Percentiles rank a stretch among this genome's conserved stretches.
These are phyloP conservation scores for Lasioglossum figueresi DNA, from an alignment of 2,888 invertebrate genomes.

Conservation along the genomic window DNA sequence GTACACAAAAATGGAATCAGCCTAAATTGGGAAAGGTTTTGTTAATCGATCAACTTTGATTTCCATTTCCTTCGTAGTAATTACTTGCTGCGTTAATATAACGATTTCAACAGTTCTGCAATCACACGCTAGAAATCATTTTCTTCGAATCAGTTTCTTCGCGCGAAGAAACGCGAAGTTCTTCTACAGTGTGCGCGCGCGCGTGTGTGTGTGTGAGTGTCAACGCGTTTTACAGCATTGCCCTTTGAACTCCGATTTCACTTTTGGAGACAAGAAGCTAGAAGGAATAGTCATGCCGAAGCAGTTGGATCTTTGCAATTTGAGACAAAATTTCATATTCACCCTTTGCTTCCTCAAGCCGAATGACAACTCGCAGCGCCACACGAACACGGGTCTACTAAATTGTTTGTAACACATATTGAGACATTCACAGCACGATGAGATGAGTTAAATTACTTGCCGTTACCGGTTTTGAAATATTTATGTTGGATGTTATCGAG, in stretches of 20 bases:
- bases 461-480: neutral
- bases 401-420: neutral
- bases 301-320: neutral
- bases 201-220: neutral
- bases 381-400: neutral
- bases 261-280: neutral
- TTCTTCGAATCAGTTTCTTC: neutral
- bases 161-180: neutral
- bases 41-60: neutral
- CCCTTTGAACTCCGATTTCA: neutral
- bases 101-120: neutral
- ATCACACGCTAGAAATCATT: neutral
- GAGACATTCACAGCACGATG: neutral
- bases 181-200: too few relatives aligned
- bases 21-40: neutral
- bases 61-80: neutral
- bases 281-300: neutral
- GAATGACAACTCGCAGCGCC: neutral
- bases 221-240: neutral
- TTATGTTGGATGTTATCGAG: neutral
- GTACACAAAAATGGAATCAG: neutral
- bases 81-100: too few relatives aligned
- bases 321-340: neutral
- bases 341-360: neutral
- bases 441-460: too few relatives aligned